These are phyloP conservation scores for Macrochelys suwanniensis DNA, from an alignment of 2,797 vertebrate genomes.

Conservation along the genomic window DNA sequence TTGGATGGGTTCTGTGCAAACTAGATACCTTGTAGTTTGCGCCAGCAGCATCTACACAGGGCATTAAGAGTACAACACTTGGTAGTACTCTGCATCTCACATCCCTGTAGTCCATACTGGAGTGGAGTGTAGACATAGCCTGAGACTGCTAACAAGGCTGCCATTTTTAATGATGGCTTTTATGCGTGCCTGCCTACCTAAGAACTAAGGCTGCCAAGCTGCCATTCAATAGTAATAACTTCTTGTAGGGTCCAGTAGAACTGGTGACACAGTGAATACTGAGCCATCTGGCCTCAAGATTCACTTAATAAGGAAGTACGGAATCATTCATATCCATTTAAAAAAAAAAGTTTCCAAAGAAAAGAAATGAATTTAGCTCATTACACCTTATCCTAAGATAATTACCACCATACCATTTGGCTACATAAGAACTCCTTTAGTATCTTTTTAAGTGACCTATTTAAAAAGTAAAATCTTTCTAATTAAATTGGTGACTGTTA, in stretches of 20 bases:
- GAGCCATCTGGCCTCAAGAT: not conserved
- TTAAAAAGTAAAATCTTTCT: constrained; percentile 35
- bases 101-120: not conserved
- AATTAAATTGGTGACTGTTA: constrained; percentile 21
- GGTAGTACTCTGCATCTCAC: not conserved
- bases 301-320: constrained; percentile 10
- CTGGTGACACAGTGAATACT: not conserved
- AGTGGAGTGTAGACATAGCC: not conserved
- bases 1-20: not conserved
- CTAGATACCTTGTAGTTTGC: not conserved
- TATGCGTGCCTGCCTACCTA: not conserved
- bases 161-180: not conserved
- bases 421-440: not conserved
- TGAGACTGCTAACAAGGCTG: not conserved
- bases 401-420: not conserved
- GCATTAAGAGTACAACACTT: not conserved
- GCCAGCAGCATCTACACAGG: not conserved
- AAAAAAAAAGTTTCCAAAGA: not conserved
- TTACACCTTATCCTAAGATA: not conserved
- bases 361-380: not conserved
- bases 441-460: constrained; percentile 42
- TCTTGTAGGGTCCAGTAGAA: not conserved
- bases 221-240: not conserved
- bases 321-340: not conserved
- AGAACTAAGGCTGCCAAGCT: not conserved